Conservation (phyloP, 2,113 vertebrate species). For the Sprattus sprattus region DNA sequence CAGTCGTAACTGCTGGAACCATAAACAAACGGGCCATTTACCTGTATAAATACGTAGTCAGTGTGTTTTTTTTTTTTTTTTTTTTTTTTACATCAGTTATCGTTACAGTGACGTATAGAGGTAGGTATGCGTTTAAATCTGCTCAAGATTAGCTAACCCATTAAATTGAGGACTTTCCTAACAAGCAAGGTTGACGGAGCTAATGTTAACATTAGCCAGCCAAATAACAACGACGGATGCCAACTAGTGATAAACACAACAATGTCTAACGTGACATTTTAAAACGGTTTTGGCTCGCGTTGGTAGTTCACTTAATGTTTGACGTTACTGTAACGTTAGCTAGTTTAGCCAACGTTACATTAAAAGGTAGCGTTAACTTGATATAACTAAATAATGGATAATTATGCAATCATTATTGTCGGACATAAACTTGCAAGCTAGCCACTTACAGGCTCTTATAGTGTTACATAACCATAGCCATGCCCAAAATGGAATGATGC, state of each 20-base stretch:
- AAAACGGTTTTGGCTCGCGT: neutral
- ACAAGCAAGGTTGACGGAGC: no score
- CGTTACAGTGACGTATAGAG: neutral
- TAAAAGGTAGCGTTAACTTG: no score
- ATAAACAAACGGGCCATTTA: neutral
- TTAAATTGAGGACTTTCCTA: neutral
- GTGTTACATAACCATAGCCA: constrained; percentile 1
- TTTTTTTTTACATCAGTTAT: no score
- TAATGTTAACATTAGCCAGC: no score
- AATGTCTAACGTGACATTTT: neutral
- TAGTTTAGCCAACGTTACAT: no score
- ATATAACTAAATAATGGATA: no score
- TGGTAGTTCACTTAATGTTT: neutral
- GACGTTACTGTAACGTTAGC: no score
- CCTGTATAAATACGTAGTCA: neutral
- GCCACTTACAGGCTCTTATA: neutral
- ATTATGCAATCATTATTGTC: neutral
- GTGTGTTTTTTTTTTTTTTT: neutral
- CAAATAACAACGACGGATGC: no score
- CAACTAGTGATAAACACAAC: neutral
- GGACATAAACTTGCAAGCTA: neutral
- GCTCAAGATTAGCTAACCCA: neutral
- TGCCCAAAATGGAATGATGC: constrained; percentile 2
- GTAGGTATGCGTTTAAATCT: no score
- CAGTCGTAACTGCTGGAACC: neutral